Conservation (phyloP, 2,113 vertebrate species). For the Turdus rufiventris region DNA sequence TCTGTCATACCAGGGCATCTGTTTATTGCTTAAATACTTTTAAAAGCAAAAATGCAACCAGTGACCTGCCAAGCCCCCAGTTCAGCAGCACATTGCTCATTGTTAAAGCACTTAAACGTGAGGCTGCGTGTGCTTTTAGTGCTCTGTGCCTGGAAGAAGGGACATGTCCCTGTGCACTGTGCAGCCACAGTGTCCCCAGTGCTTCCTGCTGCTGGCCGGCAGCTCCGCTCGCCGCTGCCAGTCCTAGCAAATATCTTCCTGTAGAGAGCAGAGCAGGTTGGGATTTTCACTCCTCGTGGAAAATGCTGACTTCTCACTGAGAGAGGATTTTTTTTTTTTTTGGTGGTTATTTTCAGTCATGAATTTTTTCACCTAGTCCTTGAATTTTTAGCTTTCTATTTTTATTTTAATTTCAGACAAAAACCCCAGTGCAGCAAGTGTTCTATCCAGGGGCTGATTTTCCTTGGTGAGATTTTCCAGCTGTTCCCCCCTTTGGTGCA, state of each 20-base stretch:
- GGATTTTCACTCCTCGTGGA: not conserved
- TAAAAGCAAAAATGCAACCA: not conserved
- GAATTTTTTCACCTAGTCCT: not conserved
- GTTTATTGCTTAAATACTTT: not conserved
- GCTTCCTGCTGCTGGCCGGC: not conserved
- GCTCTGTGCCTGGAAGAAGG: not conserved
- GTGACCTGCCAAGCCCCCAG: not conserved
- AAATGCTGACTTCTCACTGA: not conserved
- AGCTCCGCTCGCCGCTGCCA: not conserved
- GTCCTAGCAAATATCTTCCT: slow-evolving; percentile 38
- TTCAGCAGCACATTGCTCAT: not conserved
- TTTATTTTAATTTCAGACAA: not conserved
- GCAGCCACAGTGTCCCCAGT: not conserved
- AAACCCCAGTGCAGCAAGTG: fast-evolving
- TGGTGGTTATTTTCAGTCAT: fast-evolving
- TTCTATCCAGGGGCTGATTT: not conserved
- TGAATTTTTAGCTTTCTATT: not conserved
- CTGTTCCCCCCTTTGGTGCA: not conserved
- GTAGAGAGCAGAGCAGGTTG: slow-evolving; percentile 56
- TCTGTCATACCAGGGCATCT: not conserved
- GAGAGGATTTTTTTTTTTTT: not conserved
- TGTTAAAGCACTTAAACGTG: fast-evolving
- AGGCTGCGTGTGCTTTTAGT: not conserved
- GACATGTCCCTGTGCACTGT: not conserved
- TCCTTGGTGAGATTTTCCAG: not conserved